A percentile compares a stretch with the other conserved stretches of the same genome.
Evolutionary conservation across 2,113 vertebrate species (phyloP).

Genomic region (Chionodraco myersi): DNA sequence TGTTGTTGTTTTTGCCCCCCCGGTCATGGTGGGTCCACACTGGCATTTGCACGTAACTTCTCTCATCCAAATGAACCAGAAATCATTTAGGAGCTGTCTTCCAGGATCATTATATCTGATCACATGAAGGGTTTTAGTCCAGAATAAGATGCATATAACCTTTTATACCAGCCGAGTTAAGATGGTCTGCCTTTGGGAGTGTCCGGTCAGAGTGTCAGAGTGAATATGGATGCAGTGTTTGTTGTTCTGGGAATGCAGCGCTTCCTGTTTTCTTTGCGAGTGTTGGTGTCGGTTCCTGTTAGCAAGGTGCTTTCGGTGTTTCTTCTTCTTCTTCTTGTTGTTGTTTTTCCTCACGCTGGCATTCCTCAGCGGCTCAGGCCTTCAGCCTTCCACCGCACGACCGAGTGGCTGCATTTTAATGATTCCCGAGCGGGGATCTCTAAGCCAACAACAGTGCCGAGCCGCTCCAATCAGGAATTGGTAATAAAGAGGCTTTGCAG

Average conservation of each 20-base stretch:
- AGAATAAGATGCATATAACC: neutral
- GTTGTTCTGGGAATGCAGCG: slow-evolving; percentile 13
- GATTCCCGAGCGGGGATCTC: slow-evolving; percentile 67
- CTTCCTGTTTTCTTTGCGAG: too few species aligned
- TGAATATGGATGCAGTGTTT: neutral
- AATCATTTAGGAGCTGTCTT: neutral
- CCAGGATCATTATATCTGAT: slow-evolving; percentile 1
- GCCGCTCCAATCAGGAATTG: slow-evolving; percentile 43
- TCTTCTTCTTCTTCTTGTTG: neutral
- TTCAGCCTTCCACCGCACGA: slow-evolving; percentile 55
- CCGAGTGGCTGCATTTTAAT: slow-evolving; percentile 74
- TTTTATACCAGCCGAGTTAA: neutral
- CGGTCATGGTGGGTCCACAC: too few species aligned
- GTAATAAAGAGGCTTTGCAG: slow-evolving; percentile 68
- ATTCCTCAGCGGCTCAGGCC: slow-evolving; percentile 82
- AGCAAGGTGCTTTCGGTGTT: slow-evolving; percentile 34
- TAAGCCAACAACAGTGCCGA: slow-evolving; percentile 76
- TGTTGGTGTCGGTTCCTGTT: too few species aligned
- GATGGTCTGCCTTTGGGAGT: neutral
- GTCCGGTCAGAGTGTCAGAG: neutral
- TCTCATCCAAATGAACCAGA: neutral
- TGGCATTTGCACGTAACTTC: slow-evolving; percentile 57
- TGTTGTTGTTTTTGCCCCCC: too few species aligned
- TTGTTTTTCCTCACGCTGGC: slow-evolving; percentile 55
- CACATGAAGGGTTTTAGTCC: slow-evolving; percentile 18